A percentile compares a stretch with the other conserved stretches of the same genome.
Evolutionary conservation across 2,888 invertebrate genomes (phyloP).

Genomic region (Physocephala rufipes): DNA sequence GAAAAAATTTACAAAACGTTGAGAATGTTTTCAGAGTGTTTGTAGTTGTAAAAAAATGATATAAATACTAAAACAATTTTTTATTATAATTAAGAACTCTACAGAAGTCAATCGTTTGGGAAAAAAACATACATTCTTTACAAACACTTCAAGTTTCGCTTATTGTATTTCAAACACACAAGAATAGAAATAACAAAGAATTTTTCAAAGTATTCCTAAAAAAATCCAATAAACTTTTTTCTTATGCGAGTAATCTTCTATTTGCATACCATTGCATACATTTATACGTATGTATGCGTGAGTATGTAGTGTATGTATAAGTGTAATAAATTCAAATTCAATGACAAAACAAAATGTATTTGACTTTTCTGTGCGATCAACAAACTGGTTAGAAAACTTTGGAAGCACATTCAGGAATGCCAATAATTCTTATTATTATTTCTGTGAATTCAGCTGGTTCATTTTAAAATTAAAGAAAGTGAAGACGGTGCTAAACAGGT

Average conservation of each 20-base stretch:
- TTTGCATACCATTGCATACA: too few relatives aligned
- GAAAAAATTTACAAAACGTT: conserved; percentile 7
- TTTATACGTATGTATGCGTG: too few relatives aligned
- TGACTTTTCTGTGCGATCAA: too few relatives aligned
- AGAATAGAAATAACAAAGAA: background rate
- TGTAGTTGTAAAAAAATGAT: conserved; percentile 6
- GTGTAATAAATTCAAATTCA: too few relatives aligned
- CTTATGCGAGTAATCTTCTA: too few relatives aligned
- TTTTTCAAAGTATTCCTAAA: background rate
- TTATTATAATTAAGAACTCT: conserved; percentile 36
- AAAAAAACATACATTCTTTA: background rate
- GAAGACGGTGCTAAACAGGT: too few relatives aligned
- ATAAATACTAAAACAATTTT: conserved; percentile 17
- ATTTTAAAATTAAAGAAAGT: background rate
- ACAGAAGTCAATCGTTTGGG: background rate
- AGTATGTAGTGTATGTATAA: too few relatives aligned
- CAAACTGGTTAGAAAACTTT: background rate
- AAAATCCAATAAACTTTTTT: background rate
- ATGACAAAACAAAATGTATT: too few relatives aligned
- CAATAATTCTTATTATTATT: background rate
- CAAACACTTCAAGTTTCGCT: too few relatives aligned
- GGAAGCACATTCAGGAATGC: background rate
- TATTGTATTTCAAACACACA: too few relatives aligned
- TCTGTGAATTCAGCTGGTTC: background rate
- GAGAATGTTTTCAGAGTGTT: background rate